A percentile compares a stretch with the other conserved stretches of the same genome.
Conservation (phyloP, 2,113 vertebrate species). For the Sylvietta virens region DNA sequence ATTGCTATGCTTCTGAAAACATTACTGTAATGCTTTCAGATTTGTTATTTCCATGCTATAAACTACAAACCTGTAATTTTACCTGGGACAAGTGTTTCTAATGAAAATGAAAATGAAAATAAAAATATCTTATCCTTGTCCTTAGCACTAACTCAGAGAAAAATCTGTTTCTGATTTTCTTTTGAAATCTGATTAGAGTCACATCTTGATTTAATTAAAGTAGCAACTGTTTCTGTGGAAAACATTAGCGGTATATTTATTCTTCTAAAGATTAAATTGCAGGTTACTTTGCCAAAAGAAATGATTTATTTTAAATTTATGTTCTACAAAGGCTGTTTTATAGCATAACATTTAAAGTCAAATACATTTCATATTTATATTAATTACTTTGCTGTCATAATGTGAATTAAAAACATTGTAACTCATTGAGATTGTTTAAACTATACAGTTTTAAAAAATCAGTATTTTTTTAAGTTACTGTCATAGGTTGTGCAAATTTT, state of each 20-base stretch:
- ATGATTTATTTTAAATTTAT: conserved; percentile 39
- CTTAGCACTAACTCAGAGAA: not conserved
- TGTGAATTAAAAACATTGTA: not conserved
- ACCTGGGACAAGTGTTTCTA: conserved; percentile 27
- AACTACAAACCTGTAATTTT: not conserved
- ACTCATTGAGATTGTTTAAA: not conserved
- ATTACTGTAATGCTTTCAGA: not conserved
- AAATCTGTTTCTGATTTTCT: conserved; percentile 55
- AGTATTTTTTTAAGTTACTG: not conserved
- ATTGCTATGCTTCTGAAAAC: not conserved
- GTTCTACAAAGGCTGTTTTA: conserved; percentile 28
- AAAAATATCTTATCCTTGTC: not conserved
- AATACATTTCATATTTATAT: conserved; percentile 16
- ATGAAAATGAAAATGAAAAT: conserved; percentile 42
- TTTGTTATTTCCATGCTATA: not conserved
- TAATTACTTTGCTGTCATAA: not conserved
- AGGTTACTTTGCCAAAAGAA: conserved; percentile 35
- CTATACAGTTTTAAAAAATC: not conserved
- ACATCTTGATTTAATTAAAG: conserved; percentile 59
- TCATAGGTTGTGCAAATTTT: not conserved
- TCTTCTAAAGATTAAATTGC: conserved; percentile 46
- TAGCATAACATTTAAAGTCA: conserved; percentile 17
- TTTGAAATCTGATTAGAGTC: conserved; percentile 53
- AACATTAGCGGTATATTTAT: conserved; percentile 43
- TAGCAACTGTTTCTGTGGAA: conserved; percentile 54